phyloP scores from a whole-genome alignment of 2,797 vertebrate species.

The Bovichtus variegatus region DNA sequence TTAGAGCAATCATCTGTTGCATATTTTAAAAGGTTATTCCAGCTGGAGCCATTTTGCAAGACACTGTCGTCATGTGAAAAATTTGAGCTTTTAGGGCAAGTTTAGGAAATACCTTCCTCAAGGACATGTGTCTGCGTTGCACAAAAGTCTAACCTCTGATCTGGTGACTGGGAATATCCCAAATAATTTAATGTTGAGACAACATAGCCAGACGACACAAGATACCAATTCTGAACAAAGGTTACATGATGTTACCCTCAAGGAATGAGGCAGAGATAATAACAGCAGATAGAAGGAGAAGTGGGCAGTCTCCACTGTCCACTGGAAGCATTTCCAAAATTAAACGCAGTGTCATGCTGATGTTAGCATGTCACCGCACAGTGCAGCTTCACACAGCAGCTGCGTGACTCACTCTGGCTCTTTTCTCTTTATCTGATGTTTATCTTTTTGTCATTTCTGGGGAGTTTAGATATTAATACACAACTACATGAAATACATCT shows the following conservation, averaged over 20 bases:
- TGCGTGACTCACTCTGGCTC: not conserved
- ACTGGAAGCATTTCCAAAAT: not conserved
- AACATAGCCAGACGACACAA: constrained; percentile 30
- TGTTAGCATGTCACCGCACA: not conserved
- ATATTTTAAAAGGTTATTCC: not conserved
- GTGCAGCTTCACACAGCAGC: not conserved
- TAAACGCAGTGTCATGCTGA: not conserved
- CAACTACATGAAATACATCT: not conserved
- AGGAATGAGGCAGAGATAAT: not conserved
- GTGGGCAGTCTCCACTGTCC: not conserved
- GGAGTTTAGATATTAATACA: not conserved
- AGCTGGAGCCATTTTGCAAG: constrained; percentile 22
- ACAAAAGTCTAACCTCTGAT: constrained; percentile 40
- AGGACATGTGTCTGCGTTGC: constrained; percentile 33
- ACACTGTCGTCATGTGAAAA: constrained; percentile 17
- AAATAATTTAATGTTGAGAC: constrained; percentile 35
- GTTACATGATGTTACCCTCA: constrained; percentile 9
- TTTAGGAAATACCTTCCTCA: constrained; percentile 29
- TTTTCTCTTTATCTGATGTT: not conserved
- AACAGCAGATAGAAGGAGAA: not conserved
- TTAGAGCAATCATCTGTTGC: constrained; percentile 10
- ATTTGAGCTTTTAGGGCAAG: not conserved
- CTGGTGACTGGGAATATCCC: constrained; percentile 36
- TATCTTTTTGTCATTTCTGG: not conserved
- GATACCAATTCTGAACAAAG: constrained; percentile 37